Evolutionary conservation across 2,888 invertebrate species (phyloP).

Genomic region (Caenorhabditis sinica): DNA sequence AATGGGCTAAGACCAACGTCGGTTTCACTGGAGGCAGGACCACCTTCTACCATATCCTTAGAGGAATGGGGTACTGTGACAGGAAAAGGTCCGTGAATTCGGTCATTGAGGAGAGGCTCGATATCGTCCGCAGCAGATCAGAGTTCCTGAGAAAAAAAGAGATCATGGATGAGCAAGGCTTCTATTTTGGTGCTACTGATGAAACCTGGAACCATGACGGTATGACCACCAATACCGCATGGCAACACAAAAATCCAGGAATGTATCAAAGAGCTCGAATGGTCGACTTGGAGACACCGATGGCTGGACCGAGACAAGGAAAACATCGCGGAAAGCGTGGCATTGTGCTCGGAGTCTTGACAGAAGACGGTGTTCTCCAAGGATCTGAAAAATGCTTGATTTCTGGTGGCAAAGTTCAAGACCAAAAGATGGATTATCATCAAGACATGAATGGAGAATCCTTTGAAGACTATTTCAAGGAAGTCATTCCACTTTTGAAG

Average conservation of each 20-base stretch:
- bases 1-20: neutral
- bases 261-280: neutral
- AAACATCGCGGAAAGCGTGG: neutral
- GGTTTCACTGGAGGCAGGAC: neutral
- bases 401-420: neutral
- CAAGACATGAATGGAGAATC: neutral
- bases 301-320: neutral
- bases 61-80: neutral
- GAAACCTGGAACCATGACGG: neutral
- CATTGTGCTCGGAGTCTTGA: neutral
- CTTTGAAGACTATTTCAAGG: neutral
- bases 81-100: neutral
- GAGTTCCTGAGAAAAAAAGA: neutral
- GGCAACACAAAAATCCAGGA: neutral
- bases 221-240: neutral
- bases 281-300: neutral
- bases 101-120: neutral
- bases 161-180: neutral
- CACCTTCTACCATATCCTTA: neutral
- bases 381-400: neutral
- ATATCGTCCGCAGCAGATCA: neutral
- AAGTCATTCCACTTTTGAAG: neutral
- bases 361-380: neutral
- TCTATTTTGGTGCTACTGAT: neutral
- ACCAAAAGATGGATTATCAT: neutral